Conservation (phyloP, 2,113 vertebrate genomes). For the Oceanodroma tethys region DNA sequence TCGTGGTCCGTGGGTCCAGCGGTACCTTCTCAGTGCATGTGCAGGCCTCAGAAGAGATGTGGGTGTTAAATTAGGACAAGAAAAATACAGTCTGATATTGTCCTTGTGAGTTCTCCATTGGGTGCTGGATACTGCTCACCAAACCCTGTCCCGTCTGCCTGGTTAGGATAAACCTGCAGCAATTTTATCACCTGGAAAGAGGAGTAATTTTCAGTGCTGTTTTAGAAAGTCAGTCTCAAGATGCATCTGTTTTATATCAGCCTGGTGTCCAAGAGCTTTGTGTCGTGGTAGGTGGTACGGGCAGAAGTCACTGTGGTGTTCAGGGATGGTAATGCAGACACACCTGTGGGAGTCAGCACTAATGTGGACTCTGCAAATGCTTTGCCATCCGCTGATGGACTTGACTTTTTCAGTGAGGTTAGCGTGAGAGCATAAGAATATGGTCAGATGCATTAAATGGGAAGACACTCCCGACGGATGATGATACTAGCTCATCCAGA, state of each 20-base stretch:
- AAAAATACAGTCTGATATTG: rapidly evolving
- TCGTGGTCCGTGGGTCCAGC: rapidly evolving
- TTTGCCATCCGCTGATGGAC: background rate
- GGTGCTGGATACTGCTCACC: background rate
- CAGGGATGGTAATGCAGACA: rapidly evolving
- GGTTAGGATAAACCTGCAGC: background rate
- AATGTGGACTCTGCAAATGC: rapidly evolving
- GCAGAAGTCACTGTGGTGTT: background rate
- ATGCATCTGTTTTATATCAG: background rate
- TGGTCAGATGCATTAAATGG: background rate
- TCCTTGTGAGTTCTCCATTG: rapidly evolving
- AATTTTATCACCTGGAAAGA: background rate
- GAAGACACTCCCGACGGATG: background rate
- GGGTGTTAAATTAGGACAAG: background rate
- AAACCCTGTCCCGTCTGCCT: background rate
- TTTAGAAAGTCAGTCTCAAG: background rate
- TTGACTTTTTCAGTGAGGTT: background rate
- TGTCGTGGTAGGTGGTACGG: rapidly evolving
- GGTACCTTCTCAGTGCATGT: rapidly evolving
- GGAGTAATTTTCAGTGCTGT: background rate
- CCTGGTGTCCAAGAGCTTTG: background rate
- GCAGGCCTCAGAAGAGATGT: background rate
- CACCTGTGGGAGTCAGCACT: background rate
- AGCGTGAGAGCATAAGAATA: rapidly evolving
- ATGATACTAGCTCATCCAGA: background rate